These are phyloP conservation scores for Micropoecilia bifurca DNA, from an alignment of 2,797 vertebrate genomes.

Conservation along the genomic window DNA sequence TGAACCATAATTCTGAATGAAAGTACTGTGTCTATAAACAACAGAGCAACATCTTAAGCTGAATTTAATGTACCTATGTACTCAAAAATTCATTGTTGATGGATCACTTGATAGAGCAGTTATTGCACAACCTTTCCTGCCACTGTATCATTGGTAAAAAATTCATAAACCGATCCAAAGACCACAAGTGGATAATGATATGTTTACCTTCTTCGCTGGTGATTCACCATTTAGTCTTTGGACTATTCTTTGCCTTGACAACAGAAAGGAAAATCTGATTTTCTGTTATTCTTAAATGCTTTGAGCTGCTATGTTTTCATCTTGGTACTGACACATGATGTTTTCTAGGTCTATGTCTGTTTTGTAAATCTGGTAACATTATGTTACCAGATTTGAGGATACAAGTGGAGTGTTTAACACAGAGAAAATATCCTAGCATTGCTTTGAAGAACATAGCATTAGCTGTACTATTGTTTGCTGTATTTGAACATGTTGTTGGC, in stretches of 20 bases:
- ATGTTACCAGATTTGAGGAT: background rate
- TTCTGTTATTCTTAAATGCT: background rate
- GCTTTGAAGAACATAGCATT: background rate
- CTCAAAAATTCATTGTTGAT: background rate
- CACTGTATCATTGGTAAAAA: background rate
- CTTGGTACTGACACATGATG: background rate
- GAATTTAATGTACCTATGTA: background rate
- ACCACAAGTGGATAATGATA: background rate
- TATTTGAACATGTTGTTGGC: background rate
- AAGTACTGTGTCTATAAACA: background rate
- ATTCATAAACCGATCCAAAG: slow-evolving; percentile 1
- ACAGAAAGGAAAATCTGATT: background rate
- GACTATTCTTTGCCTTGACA: background rate
- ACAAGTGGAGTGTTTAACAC: background rate
- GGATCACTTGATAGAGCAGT: background rate
- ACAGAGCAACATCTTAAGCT: background rate
- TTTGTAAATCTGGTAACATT: background rate
- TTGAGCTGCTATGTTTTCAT: background rate
- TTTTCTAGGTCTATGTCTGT: background rate
- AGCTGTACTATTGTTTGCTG: background rate
- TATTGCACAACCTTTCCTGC: background rate
- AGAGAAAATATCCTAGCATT: background rate
- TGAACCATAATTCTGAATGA: background rate
- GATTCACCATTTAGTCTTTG: background rate
- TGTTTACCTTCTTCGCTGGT: background rate